Evolutionary conservation across 2,888 invertebrate species (phyloP), one percentile per base, ranked within the genome.

Genomic region (Neuroscelio doddi): DNA sequence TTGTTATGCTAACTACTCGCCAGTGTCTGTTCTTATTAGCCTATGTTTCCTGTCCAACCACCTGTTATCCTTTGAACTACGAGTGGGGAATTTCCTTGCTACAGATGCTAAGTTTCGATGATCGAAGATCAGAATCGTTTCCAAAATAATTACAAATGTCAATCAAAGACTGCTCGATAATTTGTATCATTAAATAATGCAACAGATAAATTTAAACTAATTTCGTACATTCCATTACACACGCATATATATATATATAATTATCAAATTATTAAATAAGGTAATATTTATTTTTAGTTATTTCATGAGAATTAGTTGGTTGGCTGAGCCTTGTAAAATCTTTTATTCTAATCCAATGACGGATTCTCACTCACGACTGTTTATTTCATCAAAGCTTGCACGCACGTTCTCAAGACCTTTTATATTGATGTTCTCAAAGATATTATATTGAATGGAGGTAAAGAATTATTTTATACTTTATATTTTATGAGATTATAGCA

Each of bases 1-100:
- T 80, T 79, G 78, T 76, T 76, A 78, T 76, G 71, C 78, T 80
- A 78, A 83, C 81, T 71, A 74, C 68, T 77, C 72, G 70, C 76
- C 76, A 75, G 77, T 80, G 81, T 79, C 77, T 74, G 69, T 76
- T 76, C 80, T 80, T 79, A 78, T 76, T 76, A 78, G 76, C 72
- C 78, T 80, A 78, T 77, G 77, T 80, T 81, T 81, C 81, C 80
- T 81, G 81, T 75, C 76, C 80, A 78, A 81, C 81, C 81, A 82
- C 81, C 81, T 82, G 81, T 82, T 82, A 81, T 81, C 79, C 80
- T 75, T 76, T 71, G 73, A 69, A 21, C 2, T 5, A 3, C 21
- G 21, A 2, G n/a, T n/a, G n/a, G n/a, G n/a, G n/a, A n/a, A n/a
- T n/a, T n/a, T n/a, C n/a, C n/a, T n/a, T n/a, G n/a, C n/a, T n/a